Evolutionary conservation across 1,140 invertebrate genomes (phyloP).

Genomic region (Papilio helenus): DNA sequence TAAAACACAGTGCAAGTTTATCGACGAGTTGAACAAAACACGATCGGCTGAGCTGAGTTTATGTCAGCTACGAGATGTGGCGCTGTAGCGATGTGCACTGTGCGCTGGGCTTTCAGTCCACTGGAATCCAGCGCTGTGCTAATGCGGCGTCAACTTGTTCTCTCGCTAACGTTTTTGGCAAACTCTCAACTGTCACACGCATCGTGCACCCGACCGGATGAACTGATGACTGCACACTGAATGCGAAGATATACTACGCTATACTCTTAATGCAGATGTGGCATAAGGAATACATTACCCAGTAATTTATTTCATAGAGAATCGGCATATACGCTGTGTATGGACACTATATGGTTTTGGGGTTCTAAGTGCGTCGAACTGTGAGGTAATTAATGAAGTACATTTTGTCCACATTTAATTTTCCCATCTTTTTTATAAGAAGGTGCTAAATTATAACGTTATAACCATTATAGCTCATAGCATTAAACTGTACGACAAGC

Average conservation of each 20-base stretch:
- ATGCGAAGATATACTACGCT: conserved; percentile 27
- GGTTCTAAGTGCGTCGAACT: no score
- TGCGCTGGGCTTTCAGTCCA: conserved; percentile 46
- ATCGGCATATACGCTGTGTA: no score
- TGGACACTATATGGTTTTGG: no score
- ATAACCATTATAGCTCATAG: not conserved
- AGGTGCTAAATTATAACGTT: no score
- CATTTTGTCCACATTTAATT: no score
- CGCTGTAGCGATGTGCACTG: conserved; percentile 16
- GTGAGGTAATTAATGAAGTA: no score
- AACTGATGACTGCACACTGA: not conserved
- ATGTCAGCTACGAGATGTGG: conserved; percentile 29
- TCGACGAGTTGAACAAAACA: conserved; percentile 2
- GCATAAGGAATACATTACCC: no score
- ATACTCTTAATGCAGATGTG: not conserved
- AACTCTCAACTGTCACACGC: conserved; percentile 73
- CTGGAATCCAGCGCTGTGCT: conserved; percentile 58
- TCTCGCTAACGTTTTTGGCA: conserved; percentile 67
- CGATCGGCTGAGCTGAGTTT: not conserved
- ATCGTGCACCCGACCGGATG: conserved; percentile 47
- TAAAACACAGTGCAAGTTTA: not conserved
- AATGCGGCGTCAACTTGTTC: conserved; percentile 61
- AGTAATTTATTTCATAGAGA: no score
- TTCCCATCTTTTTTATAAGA: no score
- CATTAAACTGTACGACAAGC: conserved; percentile 15